Evolutionary conservation across 2,888 invertebrate species (phyloP), one percentile per base, ranked within the genome.

Genomic region (Agriopis marginaria): DNA sequence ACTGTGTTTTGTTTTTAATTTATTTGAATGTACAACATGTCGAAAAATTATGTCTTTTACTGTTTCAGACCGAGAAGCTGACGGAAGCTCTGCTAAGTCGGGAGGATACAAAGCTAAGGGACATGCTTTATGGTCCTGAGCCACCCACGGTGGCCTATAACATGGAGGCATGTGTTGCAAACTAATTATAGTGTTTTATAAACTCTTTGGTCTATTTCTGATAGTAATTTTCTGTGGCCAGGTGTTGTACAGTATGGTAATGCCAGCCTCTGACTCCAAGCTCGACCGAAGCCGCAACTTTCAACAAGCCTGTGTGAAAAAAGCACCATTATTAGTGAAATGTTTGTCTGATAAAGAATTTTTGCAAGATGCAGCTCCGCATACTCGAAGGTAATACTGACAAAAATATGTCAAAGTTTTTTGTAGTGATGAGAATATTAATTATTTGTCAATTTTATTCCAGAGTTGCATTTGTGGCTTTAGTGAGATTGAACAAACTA

Each of bases 401-500:
- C 54, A 14, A 32, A 10, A 10, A 10, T 9, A 17, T 11, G 8
- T 3, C 11, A 23, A 11, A n/a, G 9, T 0, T 12, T 61, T 44
- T 49, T 14, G 7, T 64, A 40, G 39, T 23, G 14, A 53, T 47
- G 12, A 23, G 40, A 50, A 47, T 47, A 51, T 56, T 59, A 45
- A 45, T 49, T 55, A n/a, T 17, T 39, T 45, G 39, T 14, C 8
- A 32, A 66, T 63, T 68, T 49, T 62, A 83, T 91, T 89, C 72
- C 90, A 96, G 98, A 79, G 97, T 97, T 68, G 98, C 98, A 10
- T 98, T 97, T 89, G 95, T 98, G 82, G 97, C 97, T 56, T 97
- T 98, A 75, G 95, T 99, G 80, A 97, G 98, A 85, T 95, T 99
- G 77, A 97, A 97, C 77, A 99, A 99, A 91, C 92, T 99, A 70